Evolutionary conservation across 2,797 vertebrate species (phyloP).

Genomic region (Gymnoscopelus microlampas): DNA sequence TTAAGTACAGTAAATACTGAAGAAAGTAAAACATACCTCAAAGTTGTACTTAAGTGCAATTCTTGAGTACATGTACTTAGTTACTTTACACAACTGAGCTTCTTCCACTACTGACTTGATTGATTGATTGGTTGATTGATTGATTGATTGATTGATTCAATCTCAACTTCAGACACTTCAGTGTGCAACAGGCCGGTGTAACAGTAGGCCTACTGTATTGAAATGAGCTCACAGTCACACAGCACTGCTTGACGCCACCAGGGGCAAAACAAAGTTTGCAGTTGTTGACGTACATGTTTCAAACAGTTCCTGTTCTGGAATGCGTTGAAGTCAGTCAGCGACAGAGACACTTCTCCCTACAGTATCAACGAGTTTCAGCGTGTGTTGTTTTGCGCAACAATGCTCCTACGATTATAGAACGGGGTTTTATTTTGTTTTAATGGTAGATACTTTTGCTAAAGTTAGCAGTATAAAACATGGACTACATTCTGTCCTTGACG

Average conservation of each 20-base stretch:
- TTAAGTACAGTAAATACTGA: no score
- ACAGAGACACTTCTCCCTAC: constrained; percentile 15
- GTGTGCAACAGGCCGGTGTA: no score
- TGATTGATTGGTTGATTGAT: no score
- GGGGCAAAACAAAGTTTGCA: constrained; percentile 51
- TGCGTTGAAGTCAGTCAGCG: constrained; percentile 19
- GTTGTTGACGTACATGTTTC: constrained; percentile 59
- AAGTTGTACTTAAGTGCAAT: no score
- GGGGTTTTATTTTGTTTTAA: no score
- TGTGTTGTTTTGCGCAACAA: constrained; percentile 24
- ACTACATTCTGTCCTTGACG: constrained; percentile 76
- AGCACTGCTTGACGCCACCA: constrained; percentile 35
- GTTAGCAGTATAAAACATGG: constrained; percentile 59
- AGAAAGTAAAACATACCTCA: no score
- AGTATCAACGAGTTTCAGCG: neutral
- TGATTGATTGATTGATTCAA: no score
- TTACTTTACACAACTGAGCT: no score
- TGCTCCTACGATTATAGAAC: neutral
- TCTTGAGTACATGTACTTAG: no score
- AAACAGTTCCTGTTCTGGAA: constrained; percentile 76
- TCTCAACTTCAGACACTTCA: no score
- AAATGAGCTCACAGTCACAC: neutral
- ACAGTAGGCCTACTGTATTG: neutral
- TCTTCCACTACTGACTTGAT: no score
- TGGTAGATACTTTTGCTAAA: neutral